phyloP scores from a whole-genome alignment of 1,140 invertebrate species.

The Ectropis grisescens region DNA sequence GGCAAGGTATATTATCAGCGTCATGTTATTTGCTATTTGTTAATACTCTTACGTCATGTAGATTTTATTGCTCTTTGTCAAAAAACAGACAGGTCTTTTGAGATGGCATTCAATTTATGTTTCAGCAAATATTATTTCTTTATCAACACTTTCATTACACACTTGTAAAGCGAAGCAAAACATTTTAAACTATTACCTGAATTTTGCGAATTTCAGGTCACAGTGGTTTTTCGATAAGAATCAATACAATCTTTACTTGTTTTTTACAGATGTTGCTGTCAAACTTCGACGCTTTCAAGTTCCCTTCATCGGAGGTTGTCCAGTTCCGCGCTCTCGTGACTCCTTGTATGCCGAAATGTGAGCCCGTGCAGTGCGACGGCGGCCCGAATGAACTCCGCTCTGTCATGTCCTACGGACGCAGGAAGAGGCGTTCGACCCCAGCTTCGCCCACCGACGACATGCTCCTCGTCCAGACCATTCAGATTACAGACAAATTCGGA shows the following conservation, averaged over 20 bases:
- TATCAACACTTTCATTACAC: too few species aligned
- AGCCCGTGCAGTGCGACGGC: constrained; percentile 90
- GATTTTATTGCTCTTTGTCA: too few species aligned
- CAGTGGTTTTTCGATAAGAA: too few species aligned
- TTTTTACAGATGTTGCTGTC: constrained; percentile 83
- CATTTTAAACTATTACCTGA: too few species aligned
- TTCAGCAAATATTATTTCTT: too few species aligned
- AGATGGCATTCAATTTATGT: too few species aligned
- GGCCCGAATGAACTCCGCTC: constrained; percentile 84
- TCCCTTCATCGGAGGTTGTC: constrained; percentile 93
- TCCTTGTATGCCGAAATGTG: constrained; percentile 92
- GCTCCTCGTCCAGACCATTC: constrained; percentile 89
- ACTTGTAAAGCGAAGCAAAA: too few species aligned
- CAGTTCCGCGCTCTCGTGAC: constrained; percentile 95
- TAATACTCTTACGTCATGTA: too few species aligned
- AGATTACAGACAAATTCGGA: constrained; percentile 93
- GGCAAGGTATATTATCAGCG: constrained; percentile 84
- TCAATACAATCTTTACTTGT: background rate
- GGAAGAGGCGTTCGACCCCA: constrained; percentile 73
- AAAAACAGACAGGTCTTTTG: too few species aligned
- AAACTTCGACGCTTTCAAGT: constrained; percentile 96
- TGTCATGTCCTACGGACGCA: constrained; percentile 84
- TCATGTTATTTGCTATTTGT: constrained; percentile 9
- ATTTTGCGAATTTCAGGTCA: too few species aligned
- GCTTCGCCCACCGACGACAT: constrained; percentile 81